These are phyloP conservation scores for Drosophila multiciliata DNA, from an alignment of 2,888 invertebrate genomes.

Conservation along the genomic window DNA sequence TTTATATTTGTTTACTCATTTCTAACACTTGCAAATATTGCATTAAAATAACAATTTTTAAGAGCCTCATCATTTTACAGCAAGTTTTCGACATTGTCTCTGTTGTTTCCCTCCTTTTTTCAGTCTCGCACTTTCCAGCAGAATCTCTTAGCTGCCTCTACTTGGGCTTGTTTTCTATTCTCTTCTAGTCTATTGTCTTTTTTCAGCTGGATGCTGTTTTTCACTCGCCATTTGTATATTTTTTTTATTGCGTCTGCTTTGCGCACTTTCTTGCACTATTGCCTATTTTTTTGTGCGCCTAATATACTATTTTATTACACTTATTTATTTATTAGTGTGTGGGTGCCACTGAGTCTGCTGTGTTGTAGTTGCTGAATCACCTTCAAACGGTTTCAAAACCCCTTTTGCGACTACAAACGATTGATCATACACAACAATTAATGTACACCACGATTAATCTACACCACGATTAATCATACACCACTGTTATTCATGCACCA, in stretches of 20 bases:
- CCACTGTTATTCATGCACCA: too few species aligned
- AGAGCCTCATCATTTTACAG: too few species aligned
- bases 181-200: too few species aligned
- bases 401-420: constrained; percentile 56
- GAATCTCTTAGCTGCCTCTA: too few species aligned
- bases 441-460: too few species aligned
- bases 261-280: constrained; percentile 55
- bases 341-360: constrained; percentile 22
- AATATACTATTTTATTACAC: constrained; percentile 22
- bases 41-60: too few species aligned
- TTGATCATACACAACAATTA: constrained; percentile 63
- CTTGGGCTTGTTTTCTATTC: too few species aligned
- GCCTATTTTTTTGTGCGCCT: constrained; percentile 60
- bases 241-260: constrained; percentile 10
- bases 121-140: too few species aligned
- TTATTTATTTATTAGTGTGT: constrained; percentile 1
- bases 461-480: too few species aligned
- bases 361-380: constrained; percentile 53
- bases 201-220: too few species aligned
- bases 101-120: not conserved
- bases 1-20: too few species aligned
- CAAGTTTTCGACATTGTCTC: not conserved
- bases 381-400: constrained; percentile 52
- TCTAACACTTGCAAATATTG: too few species aligned
- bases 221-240: constrained; percentile 1